A percentile compares a stretch with the other conserved stretches of the same genome.
Evolutionary conservation across 2,888 invertebrate species (phyloP).

Genomic region (Hypsopygia costalis): DNA sequence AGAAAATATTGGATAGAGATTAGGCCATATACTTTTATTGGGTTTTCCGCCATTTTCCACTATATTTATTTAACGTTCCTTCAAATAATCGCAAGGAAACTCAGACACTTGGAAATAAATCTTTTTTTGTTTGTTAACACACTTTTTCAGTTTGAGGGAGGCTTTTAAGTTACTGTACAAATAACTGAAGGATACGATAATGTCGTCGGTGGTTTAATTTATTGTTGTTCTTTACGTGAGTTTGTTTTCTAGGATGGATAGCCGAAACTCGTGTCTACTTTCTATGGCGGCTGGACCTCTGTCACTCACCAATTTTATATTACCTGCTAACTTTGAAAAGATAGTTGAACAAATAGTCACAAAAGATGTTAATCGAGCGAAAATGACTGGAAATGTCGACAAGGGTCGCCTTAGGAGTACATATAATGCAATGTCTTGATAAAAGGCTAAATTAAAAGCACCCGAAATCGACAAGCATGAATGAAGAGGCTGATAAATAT

Average conservation of each 20-base stretch:
- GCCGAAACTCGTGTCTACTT: no score
- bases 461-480: no score
- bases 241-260: slow-evolving; percentile 33
- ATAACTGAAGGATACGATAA: slow-evolving; percentile 54
- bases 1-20: slow-evolving; percentile 79
- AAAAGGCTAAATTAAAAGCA: no score
- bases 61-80: slow-evolving; percentile 74
- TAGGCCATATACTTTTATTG: slow-evolving; percentile 79
- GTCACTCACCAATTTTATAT: no score
- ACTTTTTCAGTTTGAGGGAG: slow-evolving; percentile 40
- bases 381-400: no score
- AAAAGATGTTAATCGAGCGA: no score
- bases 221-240: slow-evolving; percentile 44
- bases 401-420: no score
- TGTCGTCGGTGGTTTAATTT: slow-evolving; percentile 49
- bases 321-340: no score
- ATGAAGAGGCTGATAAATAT: no score
- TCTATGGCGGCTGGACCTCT: no score
- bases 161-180: slow-evolving; percentile 43
- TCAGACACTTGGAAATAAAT: slow-evolving; percentile 68
- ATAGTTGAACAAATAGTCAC: no score
- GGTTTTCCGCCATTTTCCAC: slow-evolving; percentile 49
- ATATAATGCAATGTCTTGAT: no score
- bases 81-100: slow-evolving; percentile 43
- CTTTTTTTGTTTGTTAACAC: slow-evolving; percentile 78